phyloP scores from a whole-genome alignment of 2,797 vertebrate genomes.

The Sebastes variabilis region DNA sequence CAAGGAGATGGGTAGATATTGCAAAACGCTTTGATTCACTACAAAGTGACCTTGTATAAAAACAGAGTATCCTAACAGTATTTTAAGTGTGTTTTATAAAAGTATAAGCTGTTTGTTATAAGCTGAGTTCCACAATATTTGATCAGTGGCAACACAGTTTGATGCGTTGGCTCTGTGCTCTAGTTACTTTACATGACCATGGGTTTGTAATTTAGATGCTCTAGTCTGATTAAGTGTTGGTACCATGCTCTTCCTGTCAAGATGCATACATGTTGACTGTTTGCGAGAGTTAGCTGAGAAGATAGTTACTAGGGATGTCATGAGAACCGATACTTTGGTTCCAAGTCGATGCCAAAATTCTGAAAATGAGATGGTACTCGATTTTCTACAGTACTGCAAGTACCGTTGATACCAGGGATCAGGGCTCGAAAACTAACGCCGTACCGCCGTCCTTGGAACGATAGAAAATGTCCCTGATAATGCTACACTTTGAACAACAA shows the following conservation, averaged over 20 bases:
- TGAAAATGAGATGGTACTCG: too few species aligned
- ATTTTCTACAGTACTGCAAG: too few species aligned
- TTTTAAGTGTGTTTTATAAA: not conserved
- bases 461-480: too few species aligned
- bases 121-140: not conserved
- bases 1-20: constrained; percentile 38
- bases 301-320: not conserved
- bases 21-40: constrained; percentile 27
- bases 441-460: too few species aligned
- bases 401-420: too few species aligned
- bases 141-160: not conserved
- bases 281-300: not conserved
- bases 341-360: too few species aligned
- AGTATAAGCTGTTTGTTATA: not conserved
- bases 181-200: constrained; percentile 2
- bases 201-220: not conserved
- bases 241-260: not conserved
- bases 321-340: too few species aligned
- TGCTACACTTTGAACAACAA: too few species aligned
- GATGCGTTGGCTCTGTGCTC: not conserved
- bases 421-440: too few species aligned
- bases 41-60: not conserved
- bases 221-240: not conserved
- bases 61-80: not conserved
- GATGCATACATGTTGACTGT: not conserved